Percentiles rank a stretch among this genome's conserved stretches.
Evolutionary conservation across 2,888 invertebrate genomes (phyloP).

Genomic region (Scaeva pyrastri): DNA sequence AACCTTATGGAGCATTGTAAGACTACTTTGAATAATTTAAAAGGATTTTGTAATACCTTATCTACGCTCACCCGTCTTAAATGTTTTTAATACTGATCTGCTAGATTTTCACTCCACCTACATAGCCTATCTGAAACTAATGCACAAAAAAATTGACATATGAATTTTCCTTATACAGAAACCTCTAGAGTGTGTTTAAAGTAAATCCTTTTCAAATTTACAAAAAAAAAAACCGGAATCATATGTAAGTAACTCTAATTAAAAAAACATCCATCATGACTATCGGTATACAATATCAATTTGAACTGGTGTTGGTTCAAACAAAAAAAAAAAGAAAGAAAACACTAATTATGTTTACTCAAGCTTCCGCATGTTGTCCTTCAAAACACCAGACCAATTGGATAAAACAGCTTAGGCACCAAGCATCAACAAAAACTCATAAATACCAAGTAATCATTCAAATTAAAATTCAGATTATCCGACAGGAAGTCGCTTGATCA

Average conservation of each 20-base stretch:
- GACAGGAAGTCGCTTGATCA: slow-evolving; percentile 82
- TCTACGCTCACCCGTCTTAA: too few species aligned
- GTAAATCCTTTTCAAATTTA: too few species aligned
- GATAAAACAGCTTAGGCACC: slow-evolving; percentile 27
- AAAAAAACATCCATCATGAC: background rate
- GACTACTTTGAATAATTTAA: too few species aligned
- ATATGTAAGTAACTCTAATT: background rate
- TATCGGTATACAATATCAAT: background rate
- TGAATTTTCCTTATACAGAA: too few species aligned
- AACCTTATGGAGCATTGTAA: too few species aligned
- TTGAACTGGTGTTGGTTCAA: background rate
- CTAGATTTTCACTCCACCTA: too few species aligned
- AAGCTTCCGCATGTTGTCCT: slow-evolving; percentile 54
- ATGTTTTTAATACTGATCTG: too few species aligned
- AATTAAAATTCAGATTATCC: slow-evolving; percentile 84
- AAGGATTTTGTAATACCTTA: too few species aligned
- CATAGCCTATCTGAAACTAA: too few species aligned
- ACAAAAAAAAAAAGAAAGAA: background rate
- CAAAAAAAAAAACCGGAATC: too few species aligned
- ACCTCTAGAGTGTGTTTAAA: too few species aligned
- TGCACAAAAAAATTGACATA: too few species aligned
- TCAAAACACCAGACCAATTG: slow-evolving; percentile 18
- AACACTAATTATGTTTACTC: slow-evolving; percentile 65
- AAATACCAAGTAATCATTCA: slow-evolving; percentile 81
- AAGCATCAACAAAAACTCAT: slow-evolving; percentile 29